Evolutionary conservation across 2,113 vertebrate species (phyloP), one percentile per base, ranked within the genome.

Genomic region (Talpa occidentalis): DNA sequence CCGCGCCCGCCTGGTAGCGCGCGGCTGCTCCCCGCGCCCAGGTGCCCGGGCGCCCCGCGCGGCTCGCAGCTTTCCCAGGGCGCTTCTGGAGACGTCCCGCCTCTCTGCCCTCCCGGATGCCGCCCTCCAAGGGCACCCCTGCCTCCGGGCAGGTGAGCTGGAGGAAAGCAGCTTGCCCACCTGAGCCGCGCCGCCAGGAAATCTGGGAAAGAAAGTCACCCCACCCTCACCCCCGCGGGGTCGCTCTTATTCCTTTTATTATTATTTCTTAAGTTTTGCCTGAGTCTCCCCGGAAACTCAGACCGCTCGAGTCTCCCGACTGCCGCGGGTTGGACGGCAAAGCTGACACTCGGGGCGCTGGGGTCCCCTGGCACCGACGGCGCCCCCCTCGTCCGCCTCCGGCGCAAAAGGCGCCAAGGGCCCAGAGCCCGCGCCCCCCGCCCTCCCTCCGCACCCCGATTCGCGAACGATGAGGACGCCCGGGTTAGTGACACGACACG

Each of bases 401-500:
- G 7, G 47, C 47, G 47, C 47, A 49, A 10, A 12, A 49, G 47
- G 32, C 11, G 49, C 26, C 52, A 2, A 17, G 78, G 0, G 35
- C 73, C 80, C 49, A 5, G 44, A 42, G 26, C 26, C 52, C 5
- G 86, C 59, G 49, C 21, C 86, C 22, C 44, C 60, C 8, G 59
- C 73, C 76, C 66, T 76, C 76, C 66, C 76, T 42, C 40, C 19
- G n/a, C 85, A 30, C 59, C 49, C 30, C 21, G 74, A 28, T 56
- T 37, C 83, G 42, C 60, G 4, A 84, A 77, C 26, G 28, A 52
- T 0, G 56, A 82, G 82, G 85, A 95, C 47, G 77, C 94, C 12
- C 81, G 22, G 76, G 94, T 95, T 87, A 93, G 95, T 76, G 94
- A 91, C 84, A 70, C 6, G 76, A 93, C 80, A 26, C 15, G 70